phyloP scores from a whole-genome alignment of 2,888 invertebrate species.

The Acleris sparsana region DNA sequence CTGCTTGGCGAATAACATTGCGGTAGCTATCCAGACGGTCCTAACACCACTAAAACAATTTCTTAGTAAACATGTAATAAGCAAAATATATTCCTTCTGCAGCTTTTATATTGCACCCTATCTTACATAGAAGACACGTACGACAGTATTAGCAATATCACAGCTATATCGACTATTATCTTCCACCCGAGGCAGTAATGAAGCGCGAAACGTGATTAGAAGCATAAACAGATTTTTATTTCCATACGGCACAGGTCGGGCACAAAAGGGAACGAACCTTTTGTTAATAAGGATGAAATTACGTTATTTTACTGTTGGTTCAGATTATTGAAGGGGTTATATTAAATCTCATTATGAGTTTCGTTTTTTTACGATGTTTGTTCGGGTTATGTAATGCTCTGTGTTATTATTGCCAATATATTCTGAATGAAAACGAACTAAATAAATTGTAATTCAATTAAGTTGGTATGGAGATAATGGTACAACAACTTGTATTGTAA shows the following conservation, averaged over 20 bases:
- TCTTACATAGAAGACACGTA: constrained; percentile 9
- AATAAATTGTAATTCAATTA: too few species aligned
- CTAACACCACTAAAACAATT: too few species aligned
- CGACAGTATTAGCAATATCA: constrained; percentile 21
- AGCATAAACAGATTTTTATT: constrained; percentile 28
- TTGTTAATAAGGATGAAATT: constrained; percentile 25
- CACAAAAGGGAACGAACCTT: constrained; percentile 17
- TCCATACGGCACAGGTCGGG: constrained; percentile 9
- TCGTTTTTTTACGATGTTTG: too few species aligned
- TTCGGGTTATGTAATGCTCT: too few species aligned
- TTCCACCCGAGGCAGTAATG: constrained; percentile 13
- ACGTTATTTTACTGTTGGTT: constrained; percentile 25
- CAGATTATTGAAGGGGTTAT: neutral
- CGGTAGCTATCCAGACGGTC: too few species aligned
- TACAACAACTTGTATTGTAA: too few species aligned
- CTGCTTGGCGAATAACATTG: too few species aligned
- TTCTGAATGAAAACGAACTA: too few species aligned
- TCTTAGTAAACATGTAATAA: neutral
- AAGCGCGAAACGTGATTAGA: constrained; percentile 29
- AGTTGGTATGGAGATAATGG: too few species aligned
- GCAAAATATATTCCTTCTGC: constrained; percentile 4
- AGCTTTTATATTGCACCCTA: neutral
- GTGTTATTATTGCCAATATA: too few species aligned
- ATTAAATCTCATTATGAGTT: neutral
- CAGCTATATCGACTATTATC: constrained; percentile 5